Conservation (phyloP, 2,797 vertebrate species). For the Notolabrus celidotus region DNA sequence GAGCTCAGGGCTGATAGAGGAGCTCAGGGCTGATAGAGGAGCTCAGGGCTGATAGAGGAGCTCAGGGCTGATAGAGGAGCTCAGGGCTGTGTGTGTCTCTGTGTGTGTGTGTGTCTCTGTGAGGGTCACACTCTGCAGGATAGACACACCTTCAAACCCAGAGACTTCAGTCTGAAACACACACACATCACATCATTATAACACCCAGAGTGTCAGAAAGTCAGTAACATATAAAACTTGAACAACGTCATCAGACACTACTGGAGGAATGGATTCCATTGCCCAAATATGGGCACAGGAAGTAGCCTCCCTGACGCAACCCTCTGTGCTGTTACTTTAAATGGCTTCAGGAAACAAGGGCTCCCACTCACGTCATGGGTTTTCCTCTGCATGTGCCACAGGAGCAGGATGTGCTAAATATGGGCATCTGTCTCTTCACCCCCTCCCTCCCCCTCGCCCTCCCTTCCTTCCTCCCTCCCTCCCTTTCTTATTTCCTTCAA, state of each 20-base stretch:
- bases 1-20: too few relatives aligned
- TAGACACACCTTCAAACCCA: too few relatives aligned
- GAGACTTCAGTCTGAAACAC: too few relatives aligned
- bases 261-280: constrained; percentile 27
- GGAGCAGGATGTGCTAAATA: constrained; percentile 81
- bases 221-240: background rate
- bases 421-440: constrained; percentile 70
- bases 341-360: constrained; percentile 82
- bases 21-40: too few relatives aligned
- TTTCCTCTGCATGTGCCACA: constrained; percentile 73
- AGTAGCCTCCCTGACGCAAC: constrained; percentile 65
- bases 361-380: constrained; percentile 78
- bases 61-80: too few relatives aligned
- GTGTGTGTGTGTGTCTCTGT: too few relatives aligned
- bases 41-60: too few relatives aligned
- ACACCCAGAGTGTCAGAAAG: background rate
- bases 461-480: background rate
- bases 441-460: constrained; percentile 2
- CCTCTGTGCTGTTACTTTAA: constrained; percentile 71
- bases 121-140: too few relatives aligned
- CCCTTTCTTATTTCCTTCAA: constrained; percentile 41
- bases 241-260: constrained; percentile 1
- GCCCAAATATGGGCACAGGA: constrained; percentile 75
- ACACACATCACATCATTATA: too few relatives aligned
- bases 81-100: too few relatives aligned